These are phyloP conservation scores for Pseudachorutes palmiensis DNA, from an alignment of 1,140 invertebrate species.

Conservation along the genomic window DNA sequence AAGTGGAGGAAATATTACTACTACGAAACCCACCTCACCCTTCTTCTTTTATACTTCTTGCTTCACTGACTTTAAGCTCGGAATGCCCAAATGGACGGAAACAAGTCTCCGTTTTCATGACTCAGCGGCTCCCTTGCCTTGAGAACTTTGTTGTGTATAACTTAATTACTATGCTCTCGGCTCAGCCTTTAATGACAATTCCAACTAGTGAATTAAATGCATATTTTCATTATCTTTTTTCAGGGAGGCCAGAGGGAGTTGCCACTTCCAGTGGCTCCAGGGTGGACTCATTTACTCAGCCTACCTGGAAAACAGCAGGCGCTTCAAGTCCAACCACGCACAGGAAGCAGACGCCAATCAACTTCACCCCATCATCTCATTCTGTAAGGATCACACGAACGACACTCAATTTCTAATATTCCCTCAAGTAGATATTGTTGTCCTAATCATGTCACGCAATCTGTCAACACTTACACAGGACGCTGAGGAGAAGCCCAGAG, in stretches of 20 bases:
- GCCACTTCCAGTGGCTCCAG: not conserved
- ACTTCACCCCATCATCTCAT: conserved; percentile 51
- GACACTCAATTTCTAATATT: not conserved
- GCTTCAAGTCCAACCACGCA: conserved; percentile 41
- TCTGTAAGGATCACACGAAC: not conserved
- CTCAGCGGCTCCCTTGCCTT: not conserved
- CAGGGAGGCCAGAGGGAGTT: not conserved
- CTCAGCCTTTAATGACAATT: not conserved
- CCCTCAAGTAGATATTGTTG: not conserved
- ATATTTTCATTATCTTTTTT: not conserved
- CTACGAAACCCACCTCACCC: not conserved
- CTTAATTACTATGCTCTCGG: not conserved
- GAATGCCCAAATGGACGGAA: not conserved
- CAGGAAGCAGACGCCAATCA: conserved; percentile 64
- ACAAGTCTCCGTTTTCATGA: conserved; percentile 13
- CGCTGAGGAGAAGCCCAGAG: not conserved
- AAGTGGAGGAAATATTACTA: not conserved
- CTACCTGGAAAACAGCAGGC: conserved; percentile 65
- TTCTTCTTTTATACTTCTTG: not conserved
- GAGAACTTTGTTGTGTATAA: not conserved
- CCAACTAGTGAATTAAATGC: not conserved
- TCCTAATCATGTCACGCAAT: not conserved
- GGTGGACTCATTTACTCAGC: conserved; percentile 40
- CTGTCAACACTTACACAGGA: not conserved
- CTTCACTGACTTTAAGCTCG: not conserved